Conservation (phyloP, 2,888 invertebrate species). For the Listrodromus nycthemerus region DNA sequence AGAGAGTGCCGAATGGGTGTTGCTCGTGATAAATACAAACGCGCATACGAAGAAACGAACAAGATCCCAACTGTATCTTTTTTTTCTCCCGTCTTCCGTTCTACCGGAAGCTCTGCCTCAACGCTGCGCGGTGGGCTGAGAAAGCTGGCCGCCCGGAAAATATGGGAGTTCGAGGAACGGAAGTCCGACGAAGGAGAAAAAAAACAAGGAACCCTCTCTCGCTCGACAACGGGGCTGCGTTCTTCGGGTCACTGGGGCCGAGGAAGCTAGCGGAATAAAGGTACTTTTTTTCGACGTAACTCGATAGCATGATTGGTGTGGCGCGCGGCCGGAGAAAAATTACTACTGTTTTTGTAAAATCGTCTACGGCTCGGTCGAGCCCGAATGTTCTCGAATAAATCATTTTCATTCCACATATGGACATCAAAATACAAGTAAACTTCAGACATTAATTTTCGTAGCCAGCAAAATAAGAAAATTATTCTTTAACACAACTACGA, state of each 20-base stretch:
- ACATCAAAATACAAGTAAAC: no score
- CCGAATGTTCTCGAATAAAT: no score
- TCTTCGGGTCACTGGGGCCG: background rate
- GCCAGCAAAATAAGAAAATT: no score
- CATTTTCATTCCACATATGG: no score
- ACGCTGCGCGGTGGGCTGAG: constrained; percentile 28
- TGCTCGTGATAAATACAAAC: constrained; percentile 49
- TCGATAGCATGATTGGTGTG: no score
- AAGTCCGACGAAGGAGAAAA: constrained; percentile 22
- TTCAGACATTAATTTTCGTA: no score
- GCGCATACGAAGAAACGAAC: constrained; percentile 10
- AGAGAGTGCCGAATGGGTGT: background rate
- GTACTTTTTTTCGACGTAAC: no score
- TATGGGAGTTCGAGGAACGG: constrained; percentile 38
- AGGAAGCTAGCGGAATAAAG: no score
- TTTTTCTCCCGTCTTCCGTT: constrained; percentile 7
- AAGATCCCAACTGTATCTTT: background rate
- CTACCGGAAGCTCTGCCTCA: constrained; percentile 56
- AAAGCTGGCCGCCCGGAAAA: constrained; percentile 43
- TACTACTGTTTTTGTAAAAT: no score
- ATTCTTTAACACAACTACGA: no score
- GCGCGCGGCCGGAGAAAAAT: no score
- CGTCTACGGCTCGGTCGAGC: no score
- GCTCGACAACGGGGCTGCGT: background rate
- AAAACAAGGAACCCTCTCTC: constrained; percentile 27